phyloP scores from a whole-genome alignment of 37 sponge, comb jelly and placozoan species.

The Corticium candelabrum region DNA sequence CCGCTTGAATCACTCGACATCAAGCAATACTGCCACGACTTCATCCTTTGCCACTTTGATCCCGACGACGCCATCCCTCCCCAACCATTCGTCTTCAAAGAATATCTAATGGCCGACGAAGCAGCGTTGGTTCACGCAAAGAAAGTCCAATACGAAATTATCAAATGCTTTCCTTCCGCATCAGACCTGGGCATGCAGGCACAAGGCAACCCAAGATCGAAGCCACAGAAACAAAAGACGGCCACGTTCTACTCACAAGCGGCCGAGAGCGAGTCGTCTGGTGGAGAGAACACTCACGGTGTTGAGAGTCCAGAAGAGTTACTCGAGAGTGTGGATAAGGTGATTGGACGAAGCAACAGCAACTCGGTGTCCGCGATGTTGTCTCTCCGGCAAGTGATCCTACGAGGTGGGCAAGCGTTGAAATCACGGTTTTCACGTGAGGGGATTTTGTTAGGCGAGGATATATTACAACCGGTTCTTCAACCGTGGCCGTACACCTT shows the following conservation, averaged over 20 bases:
- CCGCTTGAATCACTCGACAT: conserved; percentile 8
- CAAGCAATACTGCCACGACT: neutral
- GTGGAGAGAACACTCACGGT: too few relatives aligned
- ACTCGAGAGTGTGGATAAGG: neutral
- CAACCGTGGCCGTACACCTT: conserved; percentile 3
- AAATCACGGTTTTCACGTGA: neutral
- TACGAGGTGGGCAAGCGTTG: neutral
- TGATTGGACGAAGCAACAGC: neutral
- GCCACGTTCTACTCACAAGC: too few relatives aligned
- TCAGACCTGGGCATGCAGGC: conserved; percentile 25
- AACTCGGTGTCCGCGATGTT: neutral
- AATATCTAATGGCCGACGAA: conserved; percentile 33
- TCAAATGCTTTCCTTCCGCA: conserved; percentile 37
- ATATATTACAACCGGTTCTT: neutral
- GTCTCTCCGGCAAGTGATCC: neutral
- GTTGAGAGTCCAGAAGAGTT: neutral
- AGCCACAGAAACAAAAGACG: neutral
- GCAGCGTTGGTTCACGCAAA: conserved; percentile 38
- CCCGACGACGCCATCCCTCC: conserved; percentile 16
- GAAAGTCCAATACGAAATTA: conserved; percentile 48
- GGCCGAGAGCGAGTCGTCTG: too few relatives aligned
- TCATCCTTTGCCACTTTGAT: neutral
- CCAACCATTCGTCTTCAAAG: conserved; percentile 23
- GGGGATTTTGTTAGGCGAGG: neutral
- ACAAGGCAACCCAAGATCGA: conserved; percentile 24